Percentiles rank a stretch among this genome's conserved stretches.
Conservation (phyloP, 1,140 invertebrate genomes). For the Triops longicaudatus region DNA sequence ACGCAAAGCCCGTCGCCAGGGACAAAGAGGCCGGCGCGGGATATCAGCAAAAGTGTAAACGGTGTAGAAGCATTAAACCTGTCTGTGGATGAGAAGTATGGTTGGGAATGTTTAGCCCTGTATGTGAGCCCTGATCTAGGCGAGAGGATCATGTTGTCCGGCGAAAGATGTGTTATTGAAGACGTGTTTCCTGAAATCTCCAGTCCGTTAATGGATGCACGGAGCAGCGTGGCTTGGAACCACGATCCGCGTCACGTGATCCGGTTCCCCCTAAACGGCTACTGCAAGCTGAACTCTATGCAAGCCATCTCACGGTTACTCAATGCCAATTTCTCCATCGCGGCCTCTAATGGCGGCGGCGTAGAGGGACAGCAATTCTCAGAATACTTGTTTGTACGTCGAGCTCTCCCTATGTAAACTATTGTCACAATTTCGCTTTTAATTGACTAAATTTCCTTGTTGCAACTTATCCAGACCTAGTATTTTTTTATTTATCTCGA, state of each 20-base stretch:
- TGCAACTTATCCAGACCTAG: neutral
- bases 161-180: conserved; percentile 66
- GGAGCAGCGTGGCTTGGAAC: conserved; percentile 72
- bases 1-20: conserved; percentile 28
- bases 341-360: conserved; percentile 76
- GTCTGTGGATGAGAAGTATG: conserved; percentile 36
- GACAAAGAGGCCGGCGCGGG: conserved; percentile 26
- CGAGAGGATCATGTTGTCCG: conserved; percentile 75
- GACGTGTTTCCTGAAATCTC: conserved; percentile 79
- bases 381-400: conserved; percentile 76
- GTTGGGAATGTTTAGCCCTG: conserved; percentile 72
- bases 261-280: conserved; percentile 82
- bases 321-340: conserved; percentile 71
- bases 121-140: conserved; percentile 82
- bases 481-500: neutral
- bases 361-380: conserved; percentile 87
- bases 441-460: neutral
- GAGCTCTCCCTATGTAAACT: conserved; percentile 40
- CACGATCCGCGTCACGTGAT: conserved; percentile 76
- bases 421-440: neutral
- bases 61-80: neutral
- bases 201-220: conserved; percentile 69
- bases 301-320: conserved; percentile 78
- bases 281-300: conserved; percentile 83
- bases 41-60: conserved; percentile 28